These are phyloP conservation scores for Planococcus citri DNA, from an alignment of 1,140 invertebrate genomes.

Conservation along the genomic window DNA sequence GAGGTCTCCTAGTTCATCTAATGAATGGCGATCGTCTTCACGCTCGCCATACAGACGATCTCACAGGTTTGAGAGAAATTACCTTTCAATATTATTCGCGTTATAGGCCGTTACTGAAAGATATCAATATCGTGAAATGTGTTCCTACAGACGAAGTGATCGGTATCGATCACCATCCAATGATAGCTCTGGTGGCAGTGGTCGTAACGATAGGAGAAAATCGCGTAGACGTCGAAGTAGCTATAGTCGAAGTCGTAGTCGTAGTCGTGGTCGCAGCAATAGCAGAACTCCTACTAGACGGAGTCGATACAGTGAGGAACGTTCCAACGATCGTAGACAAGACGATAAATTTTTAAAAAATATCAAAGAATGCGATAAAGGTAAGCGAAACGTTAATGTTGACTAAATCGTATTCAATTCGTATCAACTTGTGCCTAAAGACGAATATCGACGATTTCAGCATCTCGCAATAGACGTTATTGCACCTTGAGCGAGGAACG, in stretches of 20 bases:
- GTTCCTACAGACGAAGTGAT: neutral
- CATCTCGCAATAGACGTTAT: neutral
- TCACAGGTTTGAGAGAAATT: neutral
- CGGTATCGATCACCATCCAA: neutral
- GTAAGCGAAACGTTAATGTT: neutral
- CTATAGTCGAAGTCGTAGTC: constrained; percentile 8
- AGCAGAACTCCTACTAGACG: neutral
- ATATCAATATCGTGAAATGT: too few relatives aligned
- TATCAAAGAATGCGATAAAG: neutral
- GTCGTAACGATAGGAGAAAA: neutral
- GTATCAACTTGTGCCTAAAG: neutral
- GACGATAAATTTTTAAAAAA: neutral
- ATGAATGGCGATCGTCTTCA: neutral
- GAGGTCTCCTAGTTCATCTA: neutral
- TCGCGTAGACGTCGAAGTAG: neutral
- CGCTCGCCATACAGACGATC: neutral
- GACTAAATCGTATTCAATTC: neutral
- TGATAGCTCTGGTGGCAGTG: neutral
- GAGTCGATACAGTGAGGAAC: constrained; percentile 3
- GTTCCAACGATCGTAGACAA: neutral
- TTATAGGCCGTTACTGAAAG: too few relatives aligned
- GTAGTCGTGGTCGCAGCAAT: neutral
- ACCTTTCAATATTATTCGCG: neutral
- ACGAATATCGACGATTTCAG: neutral
- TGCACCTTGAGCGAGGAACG: neutral